These are phyloP conservation scores for Suillia variegata DNA, from an alignment of 2,888 invertebrate species.

Conservation along the genomic window DNA sequence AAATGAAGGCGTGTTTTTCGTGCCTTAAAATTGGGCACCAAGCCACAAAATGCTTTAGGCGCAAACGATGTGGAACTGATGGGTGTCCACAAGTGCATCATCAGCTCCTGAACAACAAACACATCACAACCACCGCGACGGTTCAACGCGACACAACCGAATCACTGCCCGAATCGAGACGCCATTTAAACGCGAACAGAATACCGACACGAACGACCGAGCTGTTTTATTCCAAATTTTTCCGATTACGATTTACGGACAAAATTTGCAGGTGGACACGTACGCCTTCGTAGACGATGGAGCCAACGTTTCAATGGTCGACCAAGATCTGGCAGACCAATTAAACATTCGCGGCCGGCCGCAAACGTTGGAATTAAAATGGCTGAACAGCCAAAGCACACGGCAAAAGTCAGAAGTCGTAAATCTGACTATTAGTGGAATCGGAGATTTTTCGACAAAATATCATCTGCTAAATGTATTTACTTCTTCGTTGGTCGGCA, in stretches of 20 bases:
- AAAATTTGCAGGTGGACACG: not conserved
- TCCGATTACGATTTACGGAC: not conserved
- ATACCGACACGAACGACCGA: no score
- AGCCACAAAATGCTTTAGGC: not conserved
- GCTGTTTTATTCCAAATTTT: not conserved
- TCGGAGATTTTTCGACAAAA: not conserved
- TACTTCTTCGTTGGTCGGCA: not conserved
- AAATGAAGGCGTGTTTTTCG: conserved; percentile 10
- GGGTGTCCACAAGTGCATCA: no score
- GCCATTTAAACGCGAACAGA: no score
- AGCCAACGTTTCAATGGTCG: not conserved
- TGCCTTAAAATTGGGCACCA: not conserved
- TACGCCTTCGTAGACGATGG: conserved; percentile 2
- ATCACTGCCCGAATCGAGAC: no score
- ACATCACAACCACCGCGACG: no score
- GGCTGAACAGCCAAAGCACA: not conserved
- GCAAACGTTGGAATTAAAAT: not conserved
- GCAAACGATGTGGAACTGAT: no score
- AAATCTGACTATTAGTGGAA: not conserved
- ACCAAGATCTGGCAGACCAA: not conserved
- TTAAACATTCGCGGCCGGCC: not conserved
- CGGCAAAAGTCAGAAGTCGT: not conserved
- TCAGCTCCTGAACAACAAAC: no score
- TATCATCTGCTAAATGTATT: not conserved
- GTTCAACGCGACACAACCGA: no score